Conservation (phyloP, 2,113 vertebrate genomes). For the Lota lota region DNA sequence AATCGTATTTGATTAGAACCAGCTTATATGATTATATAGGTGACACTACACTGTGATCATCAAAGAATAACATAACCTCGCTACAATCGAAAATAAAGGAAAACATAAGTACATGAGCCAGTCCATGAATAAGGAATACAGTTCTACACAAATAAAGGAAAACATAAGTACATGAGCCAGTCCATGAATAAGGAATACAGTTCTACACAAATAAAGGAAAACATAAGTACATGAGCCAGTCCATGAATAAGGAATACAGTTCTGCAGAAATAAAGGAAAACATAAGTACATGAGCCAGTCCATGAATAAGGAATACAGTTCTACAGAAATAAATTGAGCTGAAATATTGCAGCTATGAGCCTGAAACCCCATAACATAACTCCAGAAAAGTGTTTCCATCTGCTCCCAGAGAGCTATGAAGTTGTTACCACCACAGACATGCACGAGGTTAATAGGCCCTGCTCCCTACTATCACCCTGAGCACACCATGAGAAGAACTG, state of each 20-base stretch:
- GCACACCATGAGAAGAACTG: conserved; percentile 30
- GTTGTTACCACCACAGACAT: conserved; percentile 58
- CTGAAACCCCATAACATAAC: conserved; percentile 61
- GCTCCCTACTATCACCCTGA: conserved; percentile 29
- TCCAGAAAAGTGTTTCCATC: conserved; percentile 71
- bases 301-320: conserved; percentile 31
- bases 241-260: no score
- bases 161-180: no score
- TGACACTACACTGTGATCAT: not conserved
- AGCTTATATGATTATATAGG: no score
- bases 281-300: conserved; percentile 29
- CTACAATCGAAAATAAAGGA: no score
- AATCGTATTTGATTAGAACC: no score
- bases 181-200: no score
- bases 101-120: no score
- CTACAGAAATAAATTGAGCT: conserved; percentile 28
- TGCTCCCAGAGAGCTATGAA: conserved; percentile 63
- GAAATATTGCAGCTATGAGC: conserved; percentile 54
- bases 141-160: conserved; percentile 28
- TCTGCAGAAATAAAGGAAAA: no score
- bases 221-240: no score
- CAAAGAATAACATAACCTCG: conserved; percentile 4
- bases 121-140: not conserved
- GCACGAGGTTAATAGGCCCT: conserved; percentile 61
- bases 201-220: no score